A percentile compares a stretch with the other conserved stretches of the same genome.
These are phyloP conservation scores for Ophonus ardosiacus DNA, from an alignment of 2,888 invertebrate species.

Conservation along the genomic window DNA sequence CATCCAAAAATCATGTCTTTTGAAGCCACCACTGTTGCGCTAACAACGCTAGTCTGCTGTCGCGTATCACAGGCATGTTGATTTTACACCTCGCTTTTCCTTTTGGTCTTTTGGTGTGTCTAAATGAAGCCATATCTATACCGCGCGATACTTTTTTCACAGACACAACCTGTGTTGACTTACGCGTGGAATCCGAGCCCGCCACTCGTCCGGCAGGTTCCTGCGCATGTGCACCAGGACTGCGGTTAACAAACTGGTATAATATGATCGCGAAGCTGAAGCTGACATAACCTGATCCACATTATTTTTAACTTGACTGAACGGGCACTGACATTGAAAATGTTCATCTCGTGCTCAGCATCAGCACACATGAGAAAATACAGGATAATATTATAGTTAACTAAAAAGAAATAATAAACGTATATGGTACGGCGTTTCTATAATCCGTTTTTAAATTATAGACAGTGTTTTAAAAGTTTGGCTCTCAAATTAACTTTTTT, in stretches of 20 bases:
- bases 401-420: too few relatives aligned
- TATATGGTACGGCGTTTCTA: too few relatives aligned
- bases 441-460: too few relatives aligned
- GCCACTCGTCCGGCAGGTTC: constrained; percentile 40
- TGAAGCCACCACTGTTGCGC: neutral
- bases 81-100: constrained; percentile 25
- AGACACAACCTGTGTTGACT: constrained; percentile 45
- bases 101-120: constrained; percentile 44
- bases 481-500: too few relatives aligned
- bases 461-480: too few relatives aligned
- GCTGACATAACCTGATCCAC: constrained; percentile 66
- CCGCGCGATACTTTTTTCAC: constrained; percentile 43
- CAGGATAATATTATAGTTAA: neutral
- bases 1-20: neutral
- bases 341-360: neutral
- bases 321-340: neutral
- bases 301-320: constrained; percentile 60
- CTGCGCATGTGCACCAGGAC: constrained; percentile 26
- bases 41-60: constrained; percentile 37
- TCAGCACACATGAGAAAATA: neutral
- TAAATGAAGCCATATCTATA: constrained; percentile 60
- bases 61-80: constrained; percentile 26
- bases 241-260: constrained; percentile 58
- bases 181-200: constrained; percentile 48
- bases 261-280: constrained; percentile 45